phyloP scores from a whole-genome alignment of 2,113 vertebrate species.

The Calidris pugnax region DNA sequence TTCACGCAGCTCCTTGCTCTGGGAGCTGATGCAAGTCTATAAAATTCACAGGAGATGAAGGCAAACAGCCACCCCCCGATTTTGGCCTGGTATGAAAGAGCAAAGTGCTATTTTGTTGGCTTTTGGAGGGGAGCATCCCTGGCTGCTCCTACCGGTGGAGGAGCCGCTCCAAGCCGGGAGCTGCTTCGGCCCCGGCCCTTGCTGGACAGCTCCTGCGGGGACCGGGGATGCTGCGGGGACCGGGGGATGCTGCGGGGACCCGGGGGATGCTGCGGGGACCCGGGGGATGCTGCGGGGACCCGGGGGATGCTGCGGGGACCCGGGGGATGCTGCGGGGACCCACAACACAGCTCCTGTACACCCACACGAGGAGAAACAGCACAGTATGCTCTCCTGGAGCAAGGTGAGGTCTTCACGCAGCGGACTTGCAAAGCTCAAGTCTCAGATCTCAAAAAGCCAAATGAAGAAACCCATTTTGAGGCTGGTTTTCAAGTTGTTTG shows the following conservation, averaged over 20 bases:
- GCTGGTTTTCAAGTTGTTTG: background rate
- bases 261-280: background rate
- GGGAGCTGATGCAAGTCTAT: fast-evolving
- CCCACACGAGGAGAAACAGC: fast-evolving
- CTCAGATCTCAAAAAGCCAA: background rate
- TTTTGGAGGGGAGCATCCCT: background rate
- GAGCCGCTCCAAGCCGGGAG: background rate
- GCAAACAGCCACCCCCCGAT: fast-evolving
- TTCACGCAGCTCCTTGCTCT: fast-evolving
- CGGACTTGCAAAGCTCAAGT: fast-evolving
- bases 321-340: background rate
- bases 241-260: background rate
- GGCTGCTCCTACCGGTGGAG: background rate
- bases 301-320: no score
- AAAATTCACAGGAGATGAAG: background rate
- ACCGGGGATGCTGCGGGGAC: no score
- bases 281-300: no score
- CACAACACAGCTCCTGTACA: fast-evolving
- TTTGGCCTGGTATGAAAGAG: fast-evolving
- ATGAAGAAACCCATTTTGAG: background rate
- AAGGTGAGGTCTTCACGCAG: fast-evolving
- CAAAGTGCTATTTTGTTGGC: fast-evolving
- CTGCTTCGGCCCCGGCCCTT: background rate
- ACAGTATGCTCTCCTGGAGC: fast-evolving
- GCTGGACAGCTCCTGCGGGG: slow-evolving; percentile 48